Evolutionary conservation across 1,140 invertebrate species (phyloP), one percentile per base, ranked within the genome.

Genomic region (Lamellibrachia luymesi): DNA sequence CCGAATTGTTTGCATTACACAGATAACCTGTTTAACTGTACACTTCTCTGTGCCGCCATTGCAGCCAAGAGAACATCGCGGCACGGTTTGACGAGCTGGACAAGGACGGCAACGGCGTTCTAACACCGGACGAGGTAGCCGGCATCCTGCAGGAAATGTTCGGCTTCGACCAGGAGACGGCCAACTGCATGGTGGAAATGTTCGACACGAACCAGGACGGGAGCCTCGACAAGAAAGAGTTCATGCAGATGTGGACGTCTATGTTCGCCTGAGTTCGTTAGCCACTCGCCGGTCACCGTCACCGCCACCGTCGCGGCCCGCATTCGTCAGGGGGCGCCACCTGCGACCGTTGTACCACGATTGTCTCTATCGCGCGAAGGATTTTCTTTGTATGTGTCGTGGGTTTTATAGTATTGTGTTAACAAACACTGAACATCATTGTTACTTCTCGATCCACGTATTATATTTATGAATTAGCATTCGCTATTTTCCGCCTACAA

Each of bases 181-280:
- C 93, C 51, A 90, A 90, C 25, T 91, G 89, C n/a, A 51, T 94
- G 51, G 90, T 94, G 25, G 50, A 93, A 49, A 94, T 93, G 92
- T 94, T 94, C 64, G 93, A 94, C 64, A 92, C 93, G 89, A 94
- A 94, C 91, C 93, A 92, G 51, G 93, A 94, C 51, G 93, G 93
- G 17, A 93, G 92, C 49, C 91, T 94, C n/a, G 93, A 94, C 91
- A 94, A 94, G 90, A 89, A 49, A 50, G 93, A 94, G 52, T 94
- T 94, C 91, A 94, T 94, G n/a, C 90, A 93, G 22, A 92, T 94
- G 27, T 94, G 93, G 93, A 93, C 93, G 52, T 90, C 91, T 89
- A 94, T 94, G 93, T 94, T 94, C 51, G 93, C 92, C 50, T 52
- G 93, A 90, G 38, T 51, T 50, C 10, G 52, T 38, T 50, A 51